Evolutionary conservation across 2,888 invertebrate species (phyloP), one percentile per base, ranked within the genome.

Genomic region (Torymus auratus): DNA sequence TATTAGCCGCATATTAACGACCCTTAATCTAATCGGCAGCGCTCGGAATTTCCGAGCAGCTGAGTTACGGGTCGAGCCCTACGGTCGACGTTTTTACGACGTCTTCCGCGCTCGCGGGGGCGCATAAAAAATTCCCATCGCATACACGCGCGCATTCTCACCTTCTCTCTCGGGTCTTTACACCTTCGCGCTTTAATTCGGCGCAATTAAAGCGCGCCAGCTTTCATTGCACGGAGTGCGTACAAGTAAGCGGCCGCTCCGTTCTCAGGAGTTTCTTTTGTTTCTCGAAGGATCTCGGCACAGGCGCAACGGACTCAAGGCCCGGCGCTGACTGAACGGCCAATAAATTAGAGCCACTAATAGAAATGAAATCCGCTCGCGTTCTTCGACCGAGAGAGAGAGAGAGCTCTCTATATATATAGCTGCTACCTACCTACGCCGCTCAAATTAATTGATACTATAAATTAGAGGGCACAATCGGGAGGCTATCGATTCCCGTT

Each of bases 391-490:
- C 7, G 3, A 28, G 28, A 28, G 28, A 28, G 28, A 28, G 28
- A 28, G 15, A 60, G 10, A 12, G 20, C 50, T 20, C 53, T 17
- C 80, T 82, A 84, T 2, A 28, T 7, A 28, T 28, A 28, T 28
- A 28, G 2, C 20, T 20, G 84, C 20, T 20, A 20, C 20, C 85
- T 84, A 83, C 85, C 62, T 17, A 79, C 84, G 86, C 85, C 86
- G 86, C 86, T 86, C 83, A 86, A 89, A 89, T 89, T 89, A 89
- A 89, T 88, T 89, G 88, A 88, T 88, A 89, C 89, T 88, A 89
- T 89, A 89, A 89, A 89, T 89, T 89, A 89, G 88, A 88, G 88
- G 87, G 87, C 87, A 88, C 89, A 88, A 88, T 89, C 88, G 88
- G 87, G 87, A 84, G 86, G 85, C 87, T 87, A 88, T 89, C 86